A percentile compares a stretch with the other conserved stretches of the same genome.
phyloP scores from a whole-genome alignment of 2,888 invertebrate species.

The Zaprionus bogoriensis region DNA sequence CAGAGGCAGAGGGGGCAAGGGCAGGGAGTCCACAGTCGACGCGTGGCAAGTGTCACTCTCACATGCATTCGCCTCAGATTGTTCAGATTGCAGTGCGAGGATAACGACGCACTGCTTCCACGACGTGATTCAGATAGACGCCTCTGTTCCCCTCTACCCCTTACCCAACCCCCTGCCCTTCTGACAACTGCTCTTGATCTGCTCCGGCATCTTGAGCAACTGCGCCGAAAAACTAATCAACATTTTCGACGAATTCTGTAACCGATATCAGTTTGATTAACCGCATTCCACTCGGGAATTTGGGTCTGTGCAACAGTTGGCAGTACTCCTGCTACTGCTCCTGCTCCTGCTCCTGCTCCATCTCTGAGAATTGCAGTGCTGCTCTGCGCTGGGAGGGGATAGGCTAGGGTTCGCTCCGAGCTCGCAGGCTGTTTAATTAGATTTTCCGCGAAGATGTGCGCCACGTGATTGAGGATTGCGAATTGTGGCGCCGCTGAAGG shows the following conservation, averaged over 20 bases:
- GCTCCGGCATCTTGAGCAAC: no score
- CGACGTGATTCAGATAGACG: neutral
- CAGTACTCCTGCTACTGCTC: neutral
- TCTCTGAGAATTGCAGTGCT: conserved; percentile 1
- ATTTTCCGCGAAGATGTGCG: conserved; percentile 57
- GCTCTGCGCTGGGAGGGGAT: neutral
- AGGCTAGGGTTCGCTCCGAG: conserved; percentile 3
- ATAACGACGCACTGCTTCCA: neutral
- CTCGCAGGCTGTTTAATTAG: conserved; percentile 64
- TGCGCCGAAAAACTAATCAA: neutral
- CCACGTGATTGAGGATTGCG: conserved; percentile 61
- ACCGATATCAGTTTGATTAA: neutral
- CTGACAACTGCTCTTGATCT: no score
- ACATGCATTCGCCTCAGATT: conserved; percentile 6
- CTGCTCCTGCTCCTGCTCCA: neutral
- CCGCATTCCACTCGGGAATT: neutral
- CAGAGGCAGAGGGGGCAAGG: no score
- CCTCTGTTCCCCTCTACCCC: neutral
- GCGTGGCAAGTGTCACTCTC: conserved; percentile 22
- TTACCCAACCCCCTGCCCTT: no score
- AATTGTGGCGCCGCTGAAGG: conserved; percentile 8
- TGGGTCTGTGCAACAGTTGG: conserved; percentile 1
- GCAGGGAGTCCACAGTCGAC: no score
- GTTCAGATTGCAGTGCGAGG: conserved; percentile 7
- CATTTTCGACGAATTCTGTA: neutral